These are phyloP conservation scores for Rhinichthys osculus DNA, from an alignment of 2,797 vertebrate genomes.

Conservation along the genomic window DNA sequence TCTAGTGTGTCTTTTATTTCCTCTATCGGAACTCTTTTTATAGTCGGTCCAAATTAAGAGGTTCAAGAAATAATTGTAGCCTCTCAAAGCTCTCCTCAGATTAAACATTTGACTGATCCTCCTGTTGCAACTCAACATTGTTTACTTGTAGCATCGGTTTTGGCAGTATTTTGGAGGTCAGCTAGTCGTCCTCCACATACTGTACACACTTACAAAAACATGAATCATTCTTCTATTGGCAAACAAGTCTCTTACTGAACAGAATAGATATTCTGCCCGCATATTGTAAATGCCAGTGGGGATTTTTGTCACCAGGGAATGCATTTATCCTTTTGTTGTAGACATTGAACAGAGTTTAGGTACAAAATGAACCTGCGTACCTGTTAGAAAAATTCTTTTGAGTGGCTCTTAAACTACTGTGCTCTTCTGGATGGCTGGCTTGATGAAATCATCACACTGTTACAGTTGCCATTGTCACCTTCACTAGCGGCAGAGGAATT, in stretches of 20 bases:
- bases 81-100: conserved; percentile 5
- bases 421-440: conserved; percentile 11
- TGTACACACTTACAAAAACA: conserved; percentile 4
- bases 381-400: background rate
- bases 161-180: conserved; percentile 10
- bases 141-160: conserved; percentile 20
- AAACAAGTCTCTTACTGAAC: background rate
- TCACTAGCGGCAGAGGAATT: background rate
- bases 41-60: conserved; percentile 29
- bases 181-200: background rate
- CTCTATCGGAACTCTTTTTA: conserved; percentile 38
- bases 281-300: background rate
- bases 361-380: background rate
- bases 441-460: conserved; percentile 36
- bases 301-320: background rate
- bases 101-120: background rate
- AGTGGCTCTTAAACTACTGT: background rate
- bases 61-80: conserved; percentile 1
- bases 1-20: conserved; percentile 26
- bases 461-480: conserved; percentile 15
- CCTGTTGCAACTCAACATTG: conserved; percentile 4
- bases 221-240: conserved; percentile 5
- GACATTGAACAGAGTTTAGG: conserved; percentile 17
- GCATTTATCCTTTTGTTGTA: conserved; percentile 5
- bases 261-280: background rate